A percentile compares a stretch with the other conserved stretches of the same genome.
Conservation (phyloP, 2,888 invertebrate genomes). For the Apomyelois bistriatella region DNA sequence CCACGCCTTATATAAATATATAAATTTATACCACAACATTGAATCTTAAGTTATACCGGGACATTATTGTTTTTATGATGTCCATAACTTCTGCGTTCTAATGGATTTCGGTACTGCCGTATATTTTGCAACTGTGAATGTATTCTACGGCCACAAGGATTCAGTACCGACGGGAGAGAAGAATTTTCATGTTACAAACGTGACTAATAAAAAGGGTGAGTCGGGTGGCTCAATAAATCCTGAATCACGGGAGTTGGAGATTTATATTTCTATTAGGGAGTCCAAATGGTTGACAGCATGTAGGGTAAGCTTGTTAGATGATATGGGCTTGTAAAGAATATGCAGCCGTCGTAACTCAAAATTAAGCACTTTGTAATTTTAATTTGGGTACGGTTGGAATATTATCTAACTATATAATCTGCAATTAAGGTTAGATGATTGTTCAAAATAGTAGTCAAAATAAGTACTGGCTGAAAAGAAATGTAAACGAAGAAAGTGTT, state of each 20-base stretch:
- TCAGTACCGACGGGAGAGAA: conserved; percentile 41
- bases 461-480: no score
- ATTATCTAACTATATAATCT: no score
- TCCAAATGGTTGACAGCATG: conserved; percentile 15
- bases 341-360: background rate
- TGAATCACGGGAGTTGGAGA: conserved; percentile 49
- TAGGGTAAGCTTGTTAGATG: conserved; percentile 29
- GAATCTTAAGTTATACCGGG: conserved; percentile 27
- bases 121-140: conserved; percentile 25
- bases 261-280: conserved; percentile 66
- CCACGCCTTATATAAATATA: background rate
- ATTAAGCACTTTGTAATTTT: background rate
- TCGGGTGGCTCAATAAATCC: conserved; percentile 59
- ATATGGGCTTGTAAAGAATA: conserved; percentile 24
- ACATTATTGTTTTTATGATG: conserved; percentile 35
- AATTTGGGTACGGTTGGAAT: no score
- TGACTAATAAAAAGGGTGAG: conserved; percentile 67
- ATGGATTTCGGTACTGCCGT: conserved; percentile 27
- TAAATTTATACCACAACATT: conserved; percentile 17
- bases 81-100: conserved; percentile 31
- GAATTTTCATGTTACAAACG: conserved; percentile 57
- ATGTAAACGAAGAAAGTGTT: no score
- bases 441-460: no score
- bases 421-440: no score
- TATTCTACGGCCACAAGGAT: conserved; percentile 35